Base-by-base conservation (phyloP, 2,113 vertebrate species). In the Emydocephalus ijimae region DNA sequence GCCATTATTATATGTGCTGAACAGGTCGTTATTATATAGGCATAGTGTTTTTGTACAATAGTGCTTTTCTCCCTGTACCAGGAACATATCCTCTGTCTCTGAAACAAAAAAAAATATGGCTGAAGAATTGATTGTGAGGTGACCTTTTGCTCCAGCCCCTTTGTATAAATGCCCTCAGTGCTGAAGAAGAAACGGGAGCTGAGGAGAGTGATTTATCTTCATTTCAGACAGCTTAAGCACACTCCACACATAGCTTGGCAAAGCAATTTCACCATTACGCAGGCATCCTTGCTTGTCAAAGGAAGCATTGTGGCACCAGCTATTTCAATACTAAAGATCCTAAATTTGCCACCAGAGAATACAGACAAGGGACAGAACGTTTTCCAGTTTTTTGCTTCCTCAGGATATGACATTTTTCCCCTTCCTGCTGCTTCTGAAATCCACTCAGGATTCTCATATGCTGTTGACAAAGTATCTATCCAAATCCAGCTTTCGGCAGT, bases 381-480 rank as follows among this genome's bases (percentile, higher is more conserved):
- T 88, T 91, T 88, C 48, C 69, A 93, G 88, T 24, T 89, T 89
- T 87, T 92, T 54, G 1, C 55, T 85, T 94, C 93, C 93, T 93
- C 92, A 81, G 54, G 64, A 89, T 55, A n/a, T 52, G 89, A 61
- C 93, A 94, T 95, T 89, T 74, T 57, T 43, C 85, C 69, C 64
- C 93, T 93, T 90, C 21, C 12, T 88, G 90, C 26, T 50, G 93
- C 91, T 88, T 91, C 48, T 89, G 94, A 95, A 96, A 97, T 92
- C 92, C 92, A 92, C 90, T 94, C 85, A 93, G 69, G 54, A 85
- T 89, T 94, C 85, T 96, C 93, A 86, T 94, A 94, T 93, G 92
- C 92, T 94, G 95, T 92, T 96, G 96, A 96, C 95, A 96, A 94
- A 94, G 90, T 92, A 95, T 95, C 94, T 92, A 93, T 95, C 95